Evolutionary conservation across 23 tunicate genomes (phyloP).

Genomic region (Halocynthia aurantium): DNA sequence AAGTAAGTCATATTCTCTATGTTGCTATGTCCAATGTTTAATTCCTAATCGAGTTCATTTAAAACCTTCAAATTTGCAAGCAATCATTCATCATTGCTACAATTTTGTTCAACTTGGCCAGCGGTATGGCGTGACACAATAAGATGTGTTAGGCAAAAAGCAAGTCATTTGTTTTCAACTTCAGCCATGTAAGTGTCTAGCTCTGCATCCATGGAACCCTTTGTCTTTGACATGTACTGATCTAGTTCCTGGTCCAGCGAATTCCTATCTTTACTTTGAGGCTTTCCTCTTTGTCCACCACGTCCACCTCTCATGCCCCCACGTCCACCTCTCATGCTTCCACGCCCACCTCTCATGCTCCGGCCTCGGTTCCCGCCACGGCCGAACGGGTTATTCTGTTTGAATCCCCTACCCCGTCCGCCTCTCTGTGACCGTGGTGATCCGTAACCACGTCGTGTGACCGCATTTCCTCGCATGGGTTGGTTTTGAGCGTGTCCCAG

Average conservation of each 20-base stretch:
- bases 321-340: slow-evolving; percentile 41
- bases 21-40: no score
- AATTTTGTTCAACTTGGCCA: no score
- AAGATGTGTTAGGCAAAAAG: no score
- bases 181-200: slow-evolving; percentile 88
- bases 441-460: neutral
- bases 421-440: slow-evolving; percentile 12
- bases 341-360: slow-evolving; percentile 44
- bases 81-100: no score
- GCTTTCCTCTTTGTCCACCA: slow-evolving; percentile 11
- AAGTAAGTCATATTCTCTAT: no score
- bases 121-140: no score
- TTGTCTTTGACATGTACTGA: slow-evolving; percentile 85
- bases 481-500: neutral
- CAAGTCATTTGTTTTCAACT: neutral
- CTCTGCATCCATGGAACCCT: slow-evolving; percentile 85
- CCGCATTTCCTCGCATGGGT: no score
- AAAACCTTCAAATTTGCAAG: no score
- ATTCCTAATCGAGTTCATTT: no score
- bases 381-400: neutral
- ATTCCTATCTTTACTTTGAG: slow-evolving; percentile 33
- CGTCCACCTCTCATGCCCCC: slow-evolving; percentile 21
- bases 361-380: slow-evolving; percentile 30
- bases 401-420: slow-evolving; percentile 1
- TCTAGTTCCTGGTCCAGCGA: slow-evolving; percentile 73